These are phyloP conservation scores for Polia nebulosa DNA, from an alignment of 2,888 invertebrate genomes.

Conservation along the genomic window DNA sequence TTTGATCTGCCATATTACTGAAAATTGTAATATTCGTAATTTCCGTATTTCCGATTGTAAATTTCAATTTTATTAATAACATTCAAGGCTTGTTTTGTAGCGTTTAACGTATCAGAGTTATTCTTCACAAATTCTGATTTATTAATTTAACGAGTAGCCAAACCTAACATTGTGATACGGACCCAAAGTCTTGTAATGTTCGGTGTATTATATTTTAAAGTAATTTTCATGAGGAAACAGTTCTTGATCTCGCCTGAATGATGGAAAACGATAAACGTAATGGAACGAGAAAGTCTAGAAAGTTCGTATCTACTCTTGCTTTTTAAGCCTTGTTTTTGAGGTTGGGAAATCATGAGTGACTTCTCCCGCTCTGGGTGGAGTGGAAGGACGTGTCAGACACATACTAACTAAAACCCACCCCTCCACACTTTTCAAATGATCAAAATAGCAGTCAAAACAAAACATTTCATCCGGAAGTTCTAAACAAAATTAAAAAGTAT, in stretches of 20 bases:
- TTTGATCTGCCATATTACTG: neutral
- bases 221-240: neutral
- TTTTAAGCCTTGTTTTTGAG: no score
- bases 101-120: neutral
- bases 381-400: no score
- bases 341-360: no score
- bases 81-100: neutral
- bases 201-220: neutral
- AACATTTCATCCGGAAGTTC: neutral
- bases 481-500: neutral
- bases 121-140: neutral
- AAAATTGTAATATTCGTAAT: neutral
- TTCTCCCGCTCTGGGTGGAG: no score
- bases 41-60: neutral
- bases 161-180: neutral
- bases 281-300: neutral
- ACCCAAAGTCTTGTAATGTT: neutral
- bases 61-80: neutral
- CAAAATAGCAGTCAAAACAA: conserved; percentile 3
- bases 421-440: neutral
- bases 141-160: neutral
- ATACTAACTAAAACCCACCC: no score
- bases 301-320: neutral
- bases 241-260: neutral
- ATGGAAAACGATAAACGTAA: neutral